Base-by-base conservation (phyloP, 2,113 vertebrate genomes). In the Thryonomys swinderianus region DNA sequence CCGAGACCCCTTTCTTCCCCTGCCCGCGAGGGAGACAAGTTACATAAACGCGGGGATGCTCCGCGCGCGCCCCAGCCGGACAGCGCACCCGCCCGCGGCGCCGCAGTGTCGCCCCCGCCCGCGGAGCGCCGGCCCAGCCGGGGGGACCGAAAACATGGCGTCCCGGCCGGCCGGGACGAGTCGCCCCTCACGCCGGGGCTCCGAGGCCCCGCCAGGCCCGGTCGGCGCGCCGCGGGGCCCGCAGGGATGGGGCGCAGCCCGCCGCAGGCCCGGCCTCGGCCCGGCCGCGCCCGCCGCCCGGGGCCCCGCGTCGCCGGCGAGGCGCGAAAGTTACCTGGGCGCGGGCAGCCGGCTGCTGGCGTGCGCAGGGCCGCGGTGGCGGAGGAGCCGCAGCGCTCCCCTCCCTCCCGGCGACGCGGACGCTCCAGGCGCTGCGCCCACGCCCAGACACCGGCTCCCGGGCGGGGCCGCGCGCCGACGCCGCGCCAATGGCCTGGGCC, bases 1-100 rank as follows among this genome's bases (percentile, higher is more conserved):
- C 8, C 2, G 13, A 11, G 37, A 13, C 42, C 61, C 17, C 61
- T 7, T 0, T 5, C 42, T 16, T 25, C 45, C 57, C 71, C 32
- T n/a, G 37, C 37, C 62, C 69, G 18, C 18, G 37, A 20, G 21
- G 20, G 18, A 88, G 88, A 89, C 96, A 96, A 97, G 97, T 97
- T 97, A 97, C 71, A 27, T 94, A 97, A 97, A 97, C 96, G 85
- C 92, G 3, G 40, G 71, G 96, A 97, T 97, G 97, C 97, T 94
- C 85, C 45, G 73, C 25, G 71, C 40, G 71, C 92, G 94, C 76
- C 55, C 32, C n/a, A 88, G 10, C 48, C 48, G 48, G 48, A 51
- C 48, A 51, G 48, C 48, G 48, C 48, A 10, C 48, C 48, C 48
- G 48, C 53, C 53, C 34, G 92, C 92, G 90, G 90, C 96, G 94